phyloP scores from a whole-genome alignment of 1,140 invertebrate species.

The Ips typographus region DNA sequence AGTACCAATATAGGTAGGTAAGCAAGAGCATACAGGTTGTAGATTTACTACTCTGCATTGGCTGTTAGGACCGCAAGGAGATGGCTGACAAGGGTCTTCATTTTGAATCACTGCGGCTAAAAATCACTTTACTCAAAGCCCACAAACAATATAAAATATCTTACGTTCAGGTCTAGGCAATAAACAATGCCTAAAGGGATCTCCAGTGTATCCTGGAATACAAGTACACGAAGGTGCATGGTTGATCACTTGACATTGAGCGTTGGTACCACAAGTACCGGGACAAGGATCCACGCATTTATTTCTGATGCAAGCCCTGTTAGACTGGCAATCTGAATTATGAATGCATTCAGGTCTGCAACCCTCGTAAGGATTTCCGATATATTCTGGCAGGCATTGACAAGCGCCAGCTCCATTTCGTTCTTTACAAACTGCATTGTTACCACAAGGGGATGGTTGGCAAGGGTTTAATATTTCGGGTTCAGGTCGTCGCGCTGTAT shows the following conservation, averaged over 20 bases:
- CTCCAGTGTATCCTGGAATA: slow-evolving; percentile 69
- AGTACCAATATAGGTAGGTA: slow-evolving; percentile 60
- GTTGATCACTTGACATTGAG: slow-evolving; percentile 78
- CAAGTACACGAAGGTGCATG: slow-evolving; percentile 81
- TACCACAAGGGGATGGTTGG: slow-evolving; percentile 76
- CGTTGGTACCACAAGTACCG: slow-evolving; percentile 76
- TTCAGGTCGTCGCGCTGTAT: slow-evolving; percentile 39
- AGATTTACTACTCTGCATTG: slow-evolving; percentile 59
- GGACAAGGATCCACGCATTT: slow-evolving; percentile 83
- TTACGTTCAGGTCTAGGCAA: slow-evolving; percentile 53
- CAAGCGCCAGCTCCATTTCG: slow-evolving; percentile 77
- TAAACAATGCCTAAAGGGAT: slow-evolving; percentile 66
- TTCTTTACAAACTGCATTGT: slow-evolving; percentile 74
- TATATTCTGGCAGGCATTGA: slow-evolving; percentile 72
- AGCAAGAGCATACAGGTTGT: slow-evolving; percentile 65
- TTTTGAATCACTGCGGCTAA: slow-evolving; percentile 53
- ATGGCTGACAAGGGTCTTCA: slow-evolving; percentile 60
- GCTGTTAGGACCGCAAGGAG: slow-evolving; percentile 67
- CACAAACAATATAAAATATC: slow-evolving; percentile 10
- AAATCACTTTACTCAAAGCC: slow-evolving; percentile 37
- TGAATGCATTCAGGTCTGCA: slow-evolving; percentile 82
- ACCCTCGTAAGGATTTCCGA: slow-evolving; percentile 72
- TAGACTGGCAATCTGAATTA: slow-evolving; percentile 78
- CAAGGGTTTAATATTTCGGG: slow-evolving; percentile 67
- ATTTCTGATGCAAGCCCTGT: slow-evolving; percentile 78